A percentile compares a stretch with the other conserved stretches of the same genome.
These are phyloP conservation scores for Drosophila mayri DNA, from an alignment of 1,140 invertebrate genomes.

Conservation along the genomic window DNA sequence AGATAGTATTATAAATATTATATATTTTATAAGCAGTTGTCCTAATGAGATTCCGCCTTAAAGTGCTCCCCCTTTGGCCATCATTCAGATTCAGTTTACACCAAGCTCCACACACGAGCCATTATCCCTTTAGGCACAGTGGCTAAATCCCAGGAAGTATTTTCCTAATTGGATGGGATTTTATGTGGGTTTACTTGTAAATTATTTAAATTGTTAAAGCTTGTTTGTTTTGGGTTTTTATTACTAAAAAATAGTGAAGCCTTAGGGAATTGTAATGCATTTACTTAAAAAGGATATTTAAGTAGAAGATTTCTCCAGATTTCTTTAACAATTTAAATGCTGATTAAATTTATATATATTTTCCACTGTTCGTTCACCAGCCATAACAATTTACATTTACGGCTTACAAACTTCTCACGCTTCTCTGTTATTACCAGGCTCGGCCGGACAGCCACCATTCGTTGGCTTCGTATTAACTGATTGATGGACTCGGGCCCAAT, in stretches of 20 bases:
- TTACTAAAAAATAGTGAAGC: too few relatives aligned
- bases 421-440: slow-evolving; percentile 54
- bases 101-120: slow-evolving; percentile 13
- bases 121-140: slow-evolving; percentile 27
- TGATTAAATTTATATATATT: neutral
- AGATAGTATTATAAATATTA: slow-evolving; percentile 26
- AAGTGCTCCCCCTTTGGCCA: slow-evolving; percentile 34
- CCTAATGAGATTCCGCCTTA: slow-evolving; percentile 22
- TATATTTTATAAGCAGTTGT: slow-evolving; percentile 1
- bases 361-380: neutral
- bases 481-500: slow-evolving; percentile 75
- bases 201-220: slow-evolving; percentile 15
- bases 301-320: neutral
- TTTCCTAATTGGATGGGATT: slow-evolving; percentile 32
- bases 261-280: neutral
- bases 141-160: slow-evolving; percentile 4
- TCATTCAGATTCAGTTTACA: slow-evolving; percentile 51
- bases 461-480: slow-evolving; percentile 73
- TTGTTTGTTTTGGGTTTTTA: neutral
- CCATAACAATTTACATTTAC: slow-evolving; percentile 18
- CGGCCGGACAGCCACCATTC: slow-evolving; percentile 14
- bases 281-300: neutral
- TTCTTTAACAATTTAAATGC: neutral
- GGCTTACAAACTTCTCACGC: slow-evolving; percentile 36
- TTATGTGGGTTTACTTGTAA: slow-evolving; percentile 1